Base-by-base conservation (phyloP, 1,140 invertebrate species). In the Plutomurus gul region DNA sequence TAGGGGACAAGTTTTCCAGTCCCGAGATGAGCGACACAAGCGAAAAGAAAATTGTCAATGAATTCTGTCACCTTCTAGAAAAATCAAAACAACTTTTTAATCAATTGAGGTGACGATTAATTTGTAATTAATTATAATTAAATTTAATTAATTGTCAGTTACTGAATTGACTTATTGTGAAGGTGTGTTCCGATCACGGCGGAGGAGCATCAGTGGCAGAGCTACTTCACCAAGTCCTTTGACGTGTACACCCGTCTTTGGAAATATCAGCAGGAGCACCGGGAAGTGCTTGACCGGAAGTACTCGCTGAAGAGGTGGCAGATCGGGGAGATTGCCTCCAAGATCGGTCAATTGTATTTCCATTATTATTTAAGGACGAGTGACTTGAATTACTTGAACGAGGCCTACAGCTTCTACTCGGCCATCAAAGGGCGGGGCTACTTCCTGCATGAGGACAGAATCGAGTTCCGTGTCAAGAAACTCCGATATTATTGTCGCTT, bases 1-100 rank as follows among this genome's bases (percentile, higher is more conserved):
- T 65, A 6, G 56, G 56, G 27, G 56, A 65, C 4, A 65, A 65
- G 27, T 65, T 60, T 22, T 60, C 56, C 16, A 65, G 27, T 33
- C 56, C 56, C 5, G 56, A 65, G 10, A 33, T 65, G 13, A 65
- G 16, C 27, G 56, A 65, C 30, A 30, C 16, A 4, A 10, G 27
- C 87, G 96, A 98, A 88, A 91, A 95, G 85, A 96, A 96, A 91
- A 92, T 97, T 85, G 95, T 98, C 80, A 92, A 95, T 86, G 96
- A 98, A 88, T 99, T 98, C 88, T 96, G 95, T 88, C 95, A 98
- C 89, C 89, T 98, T 84, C 89, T 98, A 51, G 97, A 99, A 86
- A 98, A 98, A 89, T 97, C 96, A 39, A 98, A 98, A 88, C 96
- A 98, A 87, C 90, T 98, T 73, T 99, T 99, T 88, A 98, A 98